A percentile compares a stretch with the other conserved stretches of the same genome.
phyloP scores from a whole-genome alignment of 2,113 vertebrate species.

The Helogale parvula region DNA sequence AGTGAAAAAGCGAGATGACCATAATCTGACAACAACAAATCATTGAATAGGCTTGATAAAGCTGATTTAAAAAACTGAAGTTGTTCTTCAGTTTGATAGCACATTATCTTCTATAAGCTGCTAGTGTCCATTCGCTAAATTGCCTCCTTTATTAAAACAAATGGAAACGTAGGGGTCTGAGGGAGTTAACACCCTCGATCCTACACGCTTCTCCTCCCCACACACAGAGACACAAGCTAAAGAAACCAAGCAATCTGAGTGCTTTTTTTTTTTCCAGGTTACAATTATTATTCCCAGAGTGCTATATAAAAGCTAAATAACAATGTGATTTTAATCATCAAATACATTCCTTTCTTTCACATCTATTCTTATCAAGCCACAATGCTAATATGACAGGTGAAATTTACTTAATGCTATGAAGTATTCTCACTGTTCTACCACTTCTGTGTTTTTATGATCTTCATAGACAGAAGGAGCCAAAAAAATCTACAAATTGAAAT shows the following conservation, averaged over 20 bases:
- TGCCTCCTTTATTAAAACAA: background rate
- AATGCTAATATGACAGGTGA: background rate
- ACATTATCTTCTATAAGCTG: background rate
- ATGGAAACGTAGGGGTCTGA: background rate
- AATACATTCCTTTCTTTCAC: background rate
- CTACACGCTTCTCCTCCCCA: rapidly evolving
- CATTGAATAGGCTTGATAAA: background rate
- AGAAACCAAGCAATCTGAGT: background rate
- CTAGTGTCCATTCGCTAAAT: background rate
- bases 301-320: conserved; percentile 9
- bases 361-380: background rate
- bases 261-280: background rate
- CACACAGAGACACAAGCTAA: background rate
- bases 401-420: background rate
- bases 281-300: background rate
- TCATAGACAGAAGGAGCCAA: background rate
- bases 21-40: background rate
- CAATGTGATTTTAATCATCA: background rate
- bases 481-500: background rate
- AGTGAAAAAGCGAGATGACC: background rate
- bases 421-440: background rate
- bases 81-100: background rate
- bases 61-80: background rate
- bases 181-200: background rate
- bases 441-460: background rate